These are phyloP conservation scores for Stichopus chloronotus DNA, from an alignment of 35 echinoderm and acorn worm genomes.

Conservation along the genomic window DNA sequence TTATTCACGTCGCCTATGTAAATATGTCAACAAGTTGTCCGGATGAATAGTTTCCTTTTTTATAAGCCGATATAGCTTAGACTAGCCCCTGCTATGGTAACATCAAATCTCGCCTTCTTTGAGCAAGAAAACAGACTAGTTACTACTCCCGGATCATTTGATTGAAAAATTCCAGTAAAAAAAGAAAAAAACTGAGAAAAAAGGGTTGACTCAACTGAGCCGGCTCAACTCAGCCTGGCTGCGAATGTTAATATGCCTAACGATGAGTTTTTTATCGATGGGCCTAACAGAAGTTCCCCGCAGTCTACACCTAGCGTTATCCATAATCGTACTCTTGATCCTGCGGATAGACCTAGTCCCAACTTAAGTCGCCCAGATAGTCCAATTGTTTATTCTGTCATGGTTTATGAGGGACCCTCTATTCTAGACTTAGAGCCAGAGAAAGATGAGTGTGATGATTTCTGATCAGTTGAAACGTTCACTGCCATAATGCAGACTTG, in stretches of 20 bases:
- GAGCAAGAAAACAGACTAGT: not conserved
- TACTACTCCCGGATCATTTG: not conserved
- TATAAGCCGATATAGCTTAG: not conserved
- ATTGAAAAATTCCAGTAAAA: not conserved
- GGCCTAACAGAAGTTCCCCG: not conserved
- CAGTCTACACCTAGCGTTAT: not conserved
- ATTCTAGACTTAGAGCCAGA: not conserved
- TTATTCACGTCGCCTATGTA: conserved; percentile 9
- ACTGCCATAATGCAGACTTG: not conserved
- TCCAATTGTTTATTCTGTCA: not conserved
- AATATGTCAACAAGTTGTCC: not conserved
- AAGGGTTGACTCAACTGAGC: not conserved
- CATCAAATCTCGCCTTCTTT: not conserved
- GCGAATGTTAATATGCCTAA: not conserved
- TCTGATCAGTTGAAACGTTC: not conserved
- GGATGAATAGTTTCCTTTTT: not conserved
- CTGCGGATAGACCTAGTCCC: not conserved
- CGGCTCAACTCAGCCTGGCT: not conserved
- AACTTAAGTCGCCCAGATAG: conserved; percentile 14
- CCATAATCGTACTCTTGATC: not conserved
- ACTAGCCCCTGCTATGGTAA: not conserved
- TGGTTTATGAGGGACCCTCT: not conserved
- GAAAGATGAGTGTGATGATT: not conserved
- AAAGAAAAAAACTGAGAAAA: too few relatives aligned
- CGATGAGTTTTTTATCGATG: not conserved